phyloP scores from a whole-genome alignment of 2,113 vertebrate genomes.

The Gallinago jamesoni region DNA sequence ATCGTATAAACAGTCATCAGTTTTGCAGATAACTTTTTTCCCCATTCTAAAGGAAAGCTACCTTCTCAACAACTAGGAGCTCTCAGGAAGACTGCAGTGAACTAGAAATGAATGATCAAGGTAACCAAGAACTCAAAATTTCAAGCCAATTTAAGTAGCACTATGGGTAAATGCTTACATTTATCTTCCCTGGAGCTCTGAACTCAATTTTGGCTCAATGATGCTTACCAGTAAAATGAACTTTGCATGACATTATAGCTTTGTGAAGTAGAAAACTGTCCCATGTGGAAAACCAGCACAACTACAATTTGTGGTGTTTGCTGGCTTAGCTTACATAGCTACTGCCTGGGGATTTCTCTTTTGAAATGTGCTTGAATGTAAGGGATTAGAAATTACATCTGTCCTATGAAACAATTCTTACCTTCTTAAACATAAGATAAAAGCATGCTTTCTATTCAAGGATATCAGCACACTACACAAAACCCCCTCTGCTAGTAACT shows the following conservation, averaged over 20 bases:
- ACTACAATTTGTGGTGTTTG: background rate
- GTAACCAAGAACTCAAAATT: slow-evolving; percentile 20
- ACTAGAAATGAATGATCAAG: background rate
- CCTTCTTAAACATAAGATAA: background rate
- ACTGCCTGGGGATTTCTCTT: background rate
- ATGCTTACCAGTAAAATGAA: slow-evolving; percentile 61
- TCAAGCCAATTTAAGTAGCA: slow-evolving; percentile 17
- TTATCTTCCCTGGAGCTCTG: background rate
- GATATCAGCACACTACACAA: background rate
- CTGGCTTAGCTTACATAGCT: background rate
- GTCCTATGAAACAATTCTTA: background rate
- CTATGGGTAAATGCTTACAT: background rate
- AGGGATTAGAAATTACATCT: background rate
- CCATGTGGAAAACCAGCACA: background rate
- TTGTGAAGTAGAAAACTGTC: background rate
- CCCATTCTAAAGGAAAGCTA: background rate
- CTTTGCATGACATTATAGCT: background rate
- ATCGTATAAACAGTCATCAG: background rate
- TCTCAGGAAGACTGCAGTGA: background rate
- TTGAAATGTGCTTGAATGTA: background rate
- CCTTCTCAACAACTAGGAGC: background rate
- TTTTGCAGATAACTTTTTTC: background rate
- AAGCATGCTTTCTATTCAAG: background rate
- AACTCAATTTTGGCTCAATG: slow-evolving; percentile 53
- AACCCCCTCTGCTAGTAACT: background rate